Conservation (phyloP, 2,797 vertebrate genomes). For the Apogon hyalosoma region DNA sequence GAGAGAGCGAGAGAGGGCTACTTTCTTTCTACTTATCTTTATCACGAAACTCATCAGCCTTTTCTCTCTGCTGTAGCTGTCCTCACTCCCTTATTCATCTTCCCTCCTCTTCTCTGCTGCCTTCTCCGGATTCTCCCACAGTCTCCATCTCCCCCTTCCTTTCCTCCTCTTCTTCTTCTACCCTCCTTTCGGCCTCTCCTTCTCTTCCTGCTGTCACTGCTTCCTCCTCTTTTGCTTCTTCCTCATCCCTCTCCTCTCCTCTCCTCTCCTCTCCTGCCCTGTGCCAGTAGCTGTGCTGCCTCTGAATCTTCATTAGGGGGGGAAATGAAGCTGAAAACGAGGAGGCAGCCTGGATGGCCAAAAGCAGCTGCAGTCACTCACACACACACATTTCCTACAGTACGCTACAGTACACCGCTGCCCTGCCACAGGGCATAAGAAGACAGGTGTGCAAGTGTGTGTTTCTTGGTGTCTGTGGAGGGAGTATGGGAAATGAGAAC, state of each 20-base stretch:
- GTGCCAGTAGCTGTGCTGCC: conserved; percentile 72
- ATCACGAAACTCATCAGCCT: conserved; percentile 44
- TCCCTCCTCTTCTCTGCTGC: conserved; percentile 7
- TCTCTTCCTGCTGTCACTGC: conserved; percentile 32
- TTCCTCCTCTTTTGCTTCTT: conserved; percentile 33
- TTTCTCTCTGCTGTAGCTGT: conserved; percentile 10
- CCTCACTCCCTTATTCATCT: conserved; percentile 14
- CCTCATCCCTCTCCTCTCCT: conserved; percentile 16
- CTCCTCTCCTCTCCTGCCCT: conserved; percentile 48
- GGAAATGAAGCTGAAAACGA: conserved; percentile 88
- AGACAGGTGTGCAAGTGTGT: conserved; percentile 57
- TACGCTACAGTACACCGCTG: conserved; percentile 54
- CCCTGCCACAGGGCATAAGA: conserved; percentile 55
- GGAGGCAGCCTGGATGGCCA: conserved; percentile 81
- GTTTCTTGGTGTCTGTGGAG: conserved; percentile 33
- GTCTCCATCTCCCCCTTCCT: conserved; percentile 39
- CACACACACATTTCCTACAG: conserved; percentile 59
- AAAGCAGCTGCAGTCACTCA: conserved; percentile 84
- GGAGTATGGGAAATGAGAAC: conserved; percentile 28
- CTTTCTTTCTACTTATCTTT: conserved; percentile 53
- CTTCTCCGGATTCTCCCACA: conserved; percentile 88
- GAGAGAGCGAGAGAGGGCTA: conserved; percentile 34
- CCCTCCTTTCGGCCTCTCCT: background rate
- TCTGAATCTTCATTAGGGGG: conserved; percentile 88
- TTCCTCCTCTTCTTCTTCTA: conserved; percentile 65